Percentiles rank a stretch among this genome's conserved stretches.
phyloP scores from a whole-genome alignment of 2,113 vertebrate species.

The Bubo bubo region DNA sequence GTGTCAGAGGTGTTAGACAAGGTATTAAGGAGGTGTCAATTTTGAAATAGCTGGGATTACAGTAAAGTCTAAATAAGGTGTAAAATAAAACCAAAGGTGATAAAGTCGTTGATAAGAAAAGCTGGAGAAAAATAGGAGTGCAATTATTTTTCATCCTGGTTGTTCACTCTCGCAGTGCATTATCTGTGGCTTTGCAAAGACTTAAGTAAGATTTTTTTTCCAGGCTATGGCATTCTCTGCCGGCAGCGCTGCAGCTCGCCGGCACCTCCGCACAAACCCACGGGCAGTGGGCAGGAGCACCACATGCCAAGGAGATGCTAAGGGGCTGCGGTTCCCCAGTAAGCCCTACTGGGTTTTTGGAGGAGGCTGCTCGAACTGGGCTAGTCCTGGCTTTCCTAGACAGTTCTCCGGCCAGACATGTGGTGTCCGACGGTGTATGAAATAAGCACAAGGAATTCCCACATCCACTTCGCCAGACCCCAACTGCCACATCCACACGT shows the following conservation, averaged over 20 bases:
- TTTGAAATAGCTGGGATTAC: conserved; percentile 64
- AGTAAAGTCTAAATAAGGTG: conserved; percentile 70
- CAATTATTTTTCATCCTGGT: conserved; percentile 59
- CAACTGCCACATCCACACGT: rapidly evolving
- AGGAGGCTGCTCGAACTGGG: neutral
- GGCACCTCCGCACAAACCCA: neutral
- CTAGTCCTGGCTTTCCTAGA: neutral
- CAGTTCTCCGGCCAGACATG: neutral
- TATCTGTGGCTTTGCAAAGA: conserved; percentile 51
- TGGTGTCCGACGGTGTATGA: rapidly evolving
- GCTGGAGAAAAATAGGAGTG: conserved; percentile 43
- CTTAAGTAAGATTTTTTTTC: conserved; percentile 16
- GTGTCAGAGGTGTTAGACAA: conserved; percentile 60
- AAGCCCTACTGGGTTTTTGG: neutral
- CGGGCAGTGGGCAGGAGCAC: neutral
- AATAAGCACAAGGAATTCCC: neutral
- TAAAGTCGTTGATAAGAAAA: conserved; percentile 65
- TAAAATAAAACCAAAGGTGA: conserved; percentile 65
- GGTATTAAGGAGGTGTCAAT: conserved; percentile 72
- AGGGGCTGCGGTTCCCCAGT: neutral
- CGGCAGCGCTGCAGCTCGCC: neutral
- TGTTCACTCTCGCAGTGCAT: conserved; percentile 42
- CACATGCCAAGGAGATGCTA: rapidly evolving
- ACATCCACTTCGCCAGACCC: neutral
- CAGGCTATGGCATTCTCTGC: neutral